Conservation (phyloP, 2,888 invertebrate species). For the Ischnura elegans region DNA sequence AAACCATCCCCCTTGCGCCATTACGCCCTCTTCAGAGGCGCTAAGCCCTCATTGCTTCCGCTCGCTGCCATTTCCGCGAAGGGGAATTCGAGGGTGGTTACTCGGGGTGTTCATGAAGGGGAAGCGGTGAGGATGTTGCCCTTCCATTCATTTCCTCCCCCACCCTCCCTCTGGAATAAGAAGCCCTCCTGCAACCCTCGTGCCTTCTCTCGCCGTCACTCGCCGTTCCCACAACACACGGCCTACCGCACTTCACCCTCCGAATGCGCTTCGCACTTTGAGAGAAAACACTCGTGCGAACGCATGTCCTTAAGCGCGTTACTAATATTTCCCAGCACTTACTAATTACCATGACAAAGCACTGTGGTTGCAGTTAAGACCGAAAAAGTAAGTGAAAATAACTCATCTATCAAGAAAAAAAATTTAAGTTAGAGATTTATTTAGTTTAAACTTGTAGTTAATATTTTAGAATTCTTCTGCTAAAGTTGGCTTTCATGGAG, state of each 20-base stretch:
- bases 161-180: neutral
- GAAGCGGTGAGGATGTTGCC: neutral
- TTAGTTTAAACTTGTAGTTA: no score
- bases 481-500: no score
- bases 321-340: no score
- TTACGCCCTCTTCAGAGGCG: neutral
- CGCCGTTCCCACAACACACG: neutral
- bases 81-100: neutral
- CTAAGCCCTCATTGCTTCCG: neutral
- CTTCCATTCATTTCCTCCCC: neutral
- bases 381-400: no score
- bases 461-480: no score
- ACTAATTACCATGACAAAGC: no score
- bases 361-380: no score
- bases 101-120: neutral
- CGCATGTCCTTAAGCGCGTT: no score
- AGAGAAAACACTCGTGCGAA: no score
- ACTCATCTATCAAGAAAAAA: no score
- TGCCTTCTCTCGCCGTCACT: neutral
- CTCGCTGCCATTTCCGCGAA: neutral
- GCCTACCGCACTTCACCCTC: neutral
- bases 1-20: neutral
- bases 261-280: no score
- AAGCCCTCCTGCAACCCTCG: neutral
- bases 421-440: no score